Base-by-base conservation (phyloP, 2,888 invertebrate species). In the Caenorhabditis sp. region DNA sequence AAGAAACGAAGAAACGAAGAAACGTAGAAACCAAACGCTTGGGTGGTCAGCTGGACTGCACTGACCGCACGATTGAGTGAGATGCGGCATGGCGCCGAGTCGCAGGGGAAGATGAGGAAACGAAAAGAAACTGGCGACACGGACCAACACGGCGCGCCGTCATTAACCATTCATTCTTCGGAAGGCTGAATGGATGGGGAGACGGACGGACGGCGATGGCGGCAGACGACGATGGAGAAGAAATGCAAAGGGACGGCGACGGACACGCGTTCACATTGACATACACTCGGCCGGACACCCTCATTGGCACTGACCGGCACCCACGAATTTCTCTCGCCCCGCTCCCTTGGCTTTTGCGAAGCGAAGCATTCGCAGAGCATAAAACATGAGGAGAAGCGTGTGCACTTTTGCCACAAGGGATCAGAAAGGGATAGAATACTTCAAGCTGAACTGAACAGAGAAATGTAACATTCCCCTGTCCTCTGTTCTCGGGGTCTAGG, bases 11-110 rank as follows among this genome's bases (percentile, higher is more conserved):
- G n/a, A n/a, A n/a, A n/a, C n/a, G n/a, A n/a, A n/a, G n/a, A n/a
- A n/a, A n/a, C n/a, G n/a, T n/a, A n/a, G n/a, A n/a, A n/a, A n/a
- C n/a, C 32, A 64, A 64, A 64, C 50, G 32, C 28, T 50, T 50
- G 56, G 32, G 56, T 51, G 32, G 64, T 64, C 64, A 64, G 51
- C 64, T 64, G 64, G 51, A 47, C 47, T 64, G 64, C n/a, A n/a
- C n/a, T n/a, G n/a, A n/a, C n/a, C n/a, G n/a, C n/a, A n/a, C n/a
- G n/a, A n/a, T n/a, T n/a, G 11, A 61, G 61, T 44, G 61, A 61
- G 13, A 2, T 8, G 24, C 18, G 61, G 24, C 11, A 5, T 15
- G n/a, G n/a, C n/a, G n/a, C n/a, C n/a, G 61, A 61, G 61, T 44
- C 44, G 2, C 13, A 9, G n/a, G n/a, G n/a, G n/a, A n/a, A n/a